Conservation (phyloP, 2,113 vertebrate species). For the Prunella himalayana region DNA sequence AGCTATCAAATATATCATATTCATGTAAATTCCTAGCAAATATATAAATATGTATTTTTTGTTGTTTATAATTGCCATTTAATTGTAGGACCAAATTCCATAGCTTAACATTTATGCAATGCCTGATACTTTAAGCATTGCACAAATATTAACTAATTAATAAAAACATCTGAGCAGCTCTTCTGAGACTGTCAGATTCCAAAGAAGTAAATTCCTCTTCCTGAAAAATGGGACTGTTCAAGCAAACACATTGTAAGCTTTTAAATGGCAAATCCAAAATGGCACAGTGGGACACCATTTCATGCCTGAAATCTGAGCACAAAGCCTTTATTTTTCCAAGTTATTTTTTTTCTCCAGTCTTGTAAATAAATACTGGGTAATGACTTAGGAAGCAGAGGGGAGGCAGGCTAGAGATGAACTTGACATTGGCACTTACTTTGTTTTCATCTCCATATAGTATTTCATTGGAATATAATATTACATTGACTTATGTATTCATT, state of each 20-base stretch:
- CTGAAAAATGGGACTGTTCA: background rate
- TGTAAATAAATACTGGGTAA: conserved; percentile 48
- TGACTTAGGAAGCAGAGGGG: background rate
- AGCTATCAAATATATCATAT: conserved; percentile 17
- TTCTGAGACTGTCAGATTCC: conserved; percentile 46
- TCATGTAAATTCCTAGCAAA: conserved; percentile 28
- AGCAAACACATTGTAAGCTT: background rate
- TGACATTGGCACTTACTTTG: conserved; percentile 43
- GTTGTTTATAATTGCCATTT: conserved; percentile 29
- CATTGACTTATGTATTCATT: conserved; percentile 33
- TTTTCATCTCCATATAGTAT: conserved; percentile 9
- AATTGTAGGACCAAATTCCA: conserved; percentile 20
- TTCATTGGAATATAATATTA: conserved; percentile 19
- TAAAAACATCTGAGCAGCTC: conserved; percentile 46
- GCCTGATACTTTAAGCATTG: conserved; percentile 44
- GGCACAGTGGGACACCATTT: conserved; percentile 38
- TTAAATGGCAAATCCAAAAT: conserved; percentile 34
- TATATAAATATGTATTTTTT: conserved; percentile 47
- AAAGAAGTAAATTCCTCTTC: conserved; percentile 24
- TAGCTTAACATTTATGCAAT: conserved; percentile 40
- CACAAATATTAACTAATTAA: conserved; percentile 60
- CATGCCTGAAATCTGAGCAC: conserved; percentile 9
- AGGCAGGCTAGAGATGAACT: conserved; percentile 30
- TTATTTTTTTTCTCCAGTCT: background rate
- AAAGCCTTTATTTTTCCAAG: conserved; percentile 30